Percentiles rank a stretch among this genome's conserved stretches.
These are phyloP conservation scores for Canis aureus DNA, from an alignment of 2,113 vertebrate genomes.

Conservation along the genomic window DNA sequence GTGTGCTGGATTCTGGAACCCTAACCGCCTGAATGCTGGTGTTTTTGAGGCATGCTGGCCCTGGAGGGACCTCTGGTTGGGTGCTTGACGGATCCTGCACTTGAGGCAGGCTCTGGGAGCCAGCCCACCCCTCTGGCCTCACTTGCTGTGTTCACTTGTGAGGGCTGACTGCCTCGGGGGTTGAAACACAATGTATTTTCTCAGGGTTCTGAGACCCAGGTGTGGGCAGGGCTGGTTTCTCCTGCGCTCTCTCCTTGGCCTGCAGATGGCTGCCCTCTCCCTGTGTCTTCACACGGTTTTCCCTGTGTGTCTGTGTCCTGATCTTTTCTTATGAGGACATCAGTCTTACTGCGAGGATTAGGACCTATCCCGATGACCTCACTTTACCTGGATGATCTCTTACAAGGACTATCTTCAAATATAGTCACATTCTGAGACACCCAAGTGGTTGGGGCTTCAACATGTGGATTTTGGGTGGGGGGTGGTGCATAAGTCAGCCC, in stretches of 20 bases:
- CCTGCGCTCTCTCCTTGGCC: background rate
- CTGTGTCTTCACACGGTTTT: rapidly evolving
- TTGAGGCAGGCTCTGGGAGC: background rate
- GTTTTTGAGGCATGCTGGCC: rapidly evolving
- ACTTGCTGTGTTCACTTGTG: rapidly evolving
- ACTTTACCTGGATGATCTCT: background rate
- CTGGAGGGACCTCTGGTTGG: background rate
- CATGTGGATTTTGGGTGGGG: too few species aligned
- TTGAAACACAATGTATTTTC: background rate
- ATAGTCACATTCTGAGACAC: too few species aligned
- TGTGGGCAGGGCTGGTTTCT: background rate
- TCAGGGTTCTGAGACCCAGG: background rate
- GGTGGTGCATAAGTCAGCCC: background rate
- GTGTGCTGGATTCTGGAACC: background rate
- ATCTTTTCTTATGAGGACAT: background rate
- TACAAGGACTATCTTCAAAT: background rate
- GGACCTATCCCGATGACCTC: too few species aligned
- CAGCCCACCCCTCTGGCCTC: background rate
- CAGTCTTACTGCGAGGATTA: background rate
- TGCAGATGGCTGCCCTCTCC: background rate
- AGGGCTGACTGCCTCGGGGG: rapidly evolving
- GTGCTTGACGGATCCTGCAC: background rate
- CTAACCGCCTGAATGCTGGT: background rate
- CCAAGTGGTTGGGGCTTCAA: background rate
- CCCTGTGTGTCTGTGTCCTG: background rate